Evolutionary conservation across 1,140 invertebrate genomes (phyloP).

Genomic region (Gyrodactylus salaris): DNA sequence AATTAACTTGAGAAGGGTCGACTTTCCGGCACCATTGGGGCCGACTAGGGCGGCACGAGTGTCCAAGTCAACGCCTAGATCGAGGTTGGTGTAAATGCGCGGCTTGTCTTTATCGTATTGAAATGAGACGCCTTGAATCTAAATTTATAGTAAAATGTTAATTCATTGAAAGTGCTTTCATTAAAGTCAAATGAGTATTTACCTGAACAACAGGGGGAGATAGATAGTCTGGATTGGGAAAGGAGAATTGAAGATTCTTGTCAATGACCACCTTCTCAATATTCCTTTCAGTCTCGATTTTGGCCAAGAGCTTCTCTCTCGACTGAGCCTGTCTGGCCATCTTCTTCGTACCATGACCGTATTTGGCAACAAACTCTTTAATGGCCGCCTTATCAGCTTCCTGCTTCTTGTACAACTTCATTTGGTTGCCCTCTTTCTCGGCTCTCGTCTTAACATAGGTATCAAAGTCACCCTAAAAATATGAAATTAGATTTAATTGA

Average conservation of each 20-base stretch:
- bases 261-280: slow-evolving; percentile 67
- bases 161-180: neutral
- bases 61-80: slow-evolving; percentile 94
- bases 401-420: slow-evolving; percentile 96
- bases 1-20: slow-evolving; percentile 68
- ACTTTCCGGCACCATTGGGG: slow-evolving; percentile 92
- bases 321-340: slow-evolving; percentile 85
- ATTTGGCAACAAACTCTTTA: slow-evolving; percentile 97
- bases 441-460: slow-evolving; percentile 57
- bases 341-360: slow-evolving; percentile 94
- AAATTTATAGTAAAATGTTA: neutral
- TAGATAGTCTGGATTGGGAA: slow-evolving; percentile 70
- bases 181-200: neutral
- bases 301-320: slow-evolving; percentile 90
- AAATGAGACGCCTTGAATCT: slow-evolving; percentile 9
- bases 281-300: slow-evolving; percentile 85
- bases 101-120: slow-evolving; percentile 21
- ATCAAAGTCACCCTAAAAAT: slow-evolving; percentile 50
- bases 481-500: slow-evolving; percentile 10
- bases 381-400: slow-evolving; percentile 95
- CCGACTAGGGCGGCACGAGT: slow-evolving; percentile 76
- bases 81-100: slow-evolving; percentile 77
- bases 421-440: slow-evolving; percentile 85
- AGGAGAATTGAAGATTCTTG: slow-evolving; percentile 64
- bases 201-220: slow-evolving; percentile 98